These are phyloP conservation scores for Brachyptera risi DNA, from an alignment of 2,888 invertebrate species.

Conservation along the genomic window DNA sequence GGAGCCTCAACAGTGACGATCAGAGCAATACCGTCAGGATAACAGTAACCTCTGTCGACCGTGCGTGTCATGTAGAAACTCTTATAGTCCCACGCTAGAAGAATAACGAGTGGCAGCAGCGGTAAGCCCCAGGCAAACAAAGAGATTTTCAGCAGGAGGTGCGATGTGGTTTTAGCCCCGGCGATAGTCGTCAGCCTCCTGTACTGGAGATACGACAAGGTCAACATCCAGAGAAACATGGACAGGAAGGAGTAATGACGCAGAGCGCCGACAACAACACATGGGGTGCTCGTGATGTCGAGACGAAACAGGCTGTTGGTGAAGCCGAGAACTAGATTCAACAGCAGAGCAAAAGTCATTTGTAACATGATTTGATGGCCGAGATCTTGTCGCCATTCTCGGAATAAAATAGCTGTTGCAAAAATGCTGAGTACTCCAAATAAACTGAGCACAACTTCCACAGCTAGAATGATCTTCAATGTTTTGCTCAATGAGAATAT, in stretches of 20 bases:
- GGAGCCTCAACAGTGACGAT: neutral
- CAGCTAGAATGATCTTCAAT: too few relatives aligned
- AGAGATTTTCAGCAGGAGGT: neutral
- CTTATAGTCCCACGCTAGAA: neutral
- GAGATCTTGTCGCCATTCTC: neutral
- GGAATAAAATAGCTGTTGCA: neutral
- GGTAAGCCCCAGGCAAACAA: neutral
- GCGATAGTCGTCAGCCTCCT: neutral
- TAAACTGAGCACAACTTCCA: neutral
- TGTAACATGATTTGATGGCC: constrained; percentile 3
- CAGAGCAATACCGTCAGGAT: neutral
- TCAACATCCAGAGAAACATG: constrained; percentile 2
- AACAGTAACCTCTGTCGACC: too few relatives aligned
- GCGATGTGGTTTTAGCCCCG: neutral
- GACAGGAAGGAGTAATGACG: neutral
- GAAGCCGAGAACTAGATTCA: too few relatives aligned
- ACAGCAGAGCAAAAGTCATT: too few relatives aligned
- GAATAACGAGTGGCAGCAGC: neutral
- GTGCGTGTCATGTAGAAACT: too few relatives aligned
- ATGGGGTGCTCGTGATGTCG: neutral
- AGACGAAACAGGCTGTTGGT: neutral
- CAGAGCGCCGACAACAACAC: neutral
- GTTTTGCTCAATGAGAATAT: too few relatives aligned
- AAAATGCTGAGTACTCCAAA: neutral
- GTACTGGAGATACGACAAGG: neutral